These are phyloP conservation scores for Drosophila nigromelanica DNA, from an alignment of 1,140 invertebrate genomes.

Conservation along the genomic window DNA sequence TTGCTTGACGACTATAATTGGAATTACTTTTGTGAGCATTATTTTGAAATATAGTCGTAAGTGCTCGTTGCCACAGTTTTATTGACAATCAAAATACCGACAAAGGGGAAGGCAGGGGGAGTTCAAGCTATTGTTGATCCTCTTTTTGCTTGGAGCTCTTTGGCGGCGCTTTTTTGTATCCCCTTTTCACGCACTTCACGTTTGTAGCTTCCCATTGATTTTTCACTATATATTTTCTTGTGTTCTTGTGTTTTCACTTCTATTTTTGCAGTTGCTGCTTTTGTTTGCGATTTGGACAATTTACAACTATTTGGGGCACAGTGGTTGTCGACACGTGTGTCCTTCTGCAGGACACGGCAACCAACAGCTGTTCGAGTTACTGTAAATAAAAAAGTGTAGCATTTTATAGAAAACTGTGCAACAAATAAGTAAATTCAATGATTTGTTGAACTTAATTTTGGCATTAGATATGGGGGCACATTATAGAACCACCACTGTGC, in stretches of 20 bases:
- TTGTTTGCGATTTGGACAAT: constrained; percentile 52
- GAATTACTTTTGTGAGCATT: no score
- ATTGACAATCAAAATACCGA: background rate
- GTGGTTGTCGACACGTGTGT: background rate
- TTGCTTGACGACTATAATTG: no score
- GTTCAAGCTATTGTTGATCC: constrained; percentile 42
- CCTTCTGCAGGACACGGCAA: background rate
- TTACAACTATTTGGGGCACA: constrained; percentile 56
- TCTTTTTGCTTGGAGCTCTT: constrained; percentile 35
- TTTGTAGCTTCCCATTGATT: constrained; percentile 53
- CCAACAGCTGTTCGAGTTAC: no score
- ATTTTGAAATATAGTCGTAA: no score
- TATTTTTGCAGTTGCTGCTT: constrained; percentile 27
- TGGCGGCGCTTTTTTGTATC: constrained; percentile 12
- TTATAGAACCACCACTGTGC: constrained; percentile 18
- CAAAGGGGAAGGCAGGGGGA: background rate
- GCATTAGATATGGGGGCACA: background rate
- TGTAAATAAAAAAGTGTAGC: background rate
- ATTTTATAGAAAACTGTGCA: constrained; percentile 17
- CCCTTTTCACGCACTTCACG: constrained; percentile 37
- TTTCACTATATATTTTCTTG: constrained; percentile 2
- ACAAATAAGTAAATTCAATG: background rate
- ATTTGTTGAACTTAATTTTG: background rate
- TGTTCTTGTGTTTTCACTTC: constrained; percentile 14
- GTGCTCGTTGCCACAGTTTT: background rate